Evolutionary conservation across 1,140 invertebrate genomes (phyloP).

Genomic region (Aphaenogaster rudis): DNA sequence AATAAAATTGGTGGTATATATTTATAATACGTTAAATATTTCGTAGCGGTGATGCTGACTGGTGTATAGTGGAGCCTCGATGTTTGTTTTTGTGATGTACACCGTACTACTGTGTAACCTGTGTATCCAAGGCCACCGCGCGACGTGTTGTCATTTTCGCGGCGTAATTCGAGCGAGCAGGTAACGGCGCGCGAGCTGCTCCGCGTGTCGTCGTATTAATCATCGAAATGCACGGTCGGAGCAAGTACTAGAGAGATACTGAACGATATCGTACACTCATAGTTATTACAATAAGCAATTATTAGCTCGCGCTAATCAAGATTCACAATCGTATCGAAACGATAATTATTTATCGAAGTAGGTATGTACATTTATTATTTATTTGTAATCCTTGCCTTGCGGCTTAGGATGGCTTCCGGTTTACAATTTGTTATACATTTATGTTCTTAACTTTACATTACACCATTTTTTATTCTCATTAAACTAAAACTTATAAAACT

Average conservation of each 20-base stretch:
- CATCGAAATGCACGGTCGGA: background rate
- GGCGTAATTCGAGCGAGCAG: background rate
- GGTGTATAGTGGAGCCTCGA: background rate
- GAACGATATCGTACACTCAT: background rate
- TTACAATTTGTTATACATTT: no score
- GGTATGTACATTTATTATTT: background rate
- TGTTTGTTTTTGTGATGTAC: background rate
- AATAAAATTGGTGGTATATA: no score
- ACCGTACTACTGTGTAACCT: background rate
- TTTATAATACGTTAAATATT: conserved; percentile 7
- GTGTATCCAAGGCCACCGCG: background rate
- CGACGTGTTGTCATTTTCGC: conserved; percentile 3
- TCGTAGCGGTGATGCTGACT: background rate
- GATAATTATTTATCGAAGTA: background rate
- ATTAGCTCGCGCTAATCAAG: background rate
- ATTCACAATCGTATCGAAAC: background rate
- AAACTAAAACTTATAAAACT: no score
- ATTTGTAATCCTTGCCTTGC: no score
- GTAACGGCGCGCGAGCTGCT: background rate
- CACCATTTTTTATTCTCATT: no score
- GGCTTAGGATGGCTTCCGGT: no score
- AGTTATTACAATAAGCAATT: background rate
- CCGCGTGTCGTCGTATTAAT: background rate
- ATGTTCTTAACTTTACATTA: no score
- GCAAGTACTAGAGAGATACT: background rate